Evolutionary conservation across 37 sponge, comb jelly and placozoan genomes (phyloP).

Genomic region (Halichondria panicea): DNA sequence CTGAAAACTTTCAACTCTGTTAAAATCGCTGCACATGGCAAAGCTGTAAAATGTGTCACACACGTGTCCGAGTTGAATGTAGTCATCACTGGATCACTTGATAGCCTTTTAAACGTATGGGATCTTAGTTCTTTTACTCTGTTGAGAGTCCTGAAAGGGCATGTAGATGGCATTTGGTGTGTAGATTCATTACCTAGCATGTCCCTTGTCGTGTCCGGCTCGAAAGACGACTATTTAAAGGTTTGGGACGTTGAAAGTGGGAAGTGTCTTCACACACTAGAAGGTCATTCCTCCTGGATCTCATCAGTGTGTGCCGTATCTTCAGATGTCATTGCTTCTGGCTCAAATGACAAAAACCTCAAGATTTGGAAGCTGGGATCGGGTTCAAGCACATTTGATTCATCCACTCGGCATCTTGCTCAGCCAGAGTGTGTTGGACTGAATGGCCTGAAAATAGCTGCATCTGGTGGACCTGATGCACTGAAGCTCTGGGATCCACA

Average conservation of each 20-base stretch:
- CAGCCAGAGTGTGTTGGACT: slow-evolving; percentile 59
- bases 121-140: slow-evolving; percentile 3
- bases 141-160: slow-evolving; percentile 30
- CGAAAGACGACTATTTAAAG: slow-evolving; percentile 61
- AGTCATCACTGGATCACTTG: slow-evolving; percentile 42
- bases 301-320: slow-evolving; percentile 6
- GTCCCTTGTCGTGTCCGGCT: slow-evolving; percentile 38
- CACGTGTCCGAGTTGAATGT: neutral
- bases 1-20: neutral
- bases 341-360: slow-evolving; percentile 61
- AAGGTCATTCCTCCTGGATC: slow-evolving; percentile 72
- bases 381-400: neutral
- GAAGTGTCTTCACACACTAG: slow-evolving; percentile 43
- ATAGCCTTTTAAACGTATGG: slow-evolving; percentile 44
- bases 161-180: slow-evolving; percentile 50
- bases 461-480: slow-evolving; percentile 62
- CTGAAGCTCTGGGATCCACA: slow-evolving; percentile 46
- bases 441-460: neutral
- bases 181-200: slow-evolving; percentile 3
- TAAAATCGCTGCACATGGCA: slow-evolving; percentile 26
- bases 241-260: slow-evolving; percentile 62
- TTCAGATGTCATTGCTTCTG: slow-evolving; percentile 41
- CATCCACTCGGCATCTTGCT: slow-evolving; percentile 17
- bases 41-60: slow-evolving; percentile 33
- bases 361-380: slow-evolving; percentile 48